phyloP scores from a whole-genome alignment of 2,113 vertebrate species.

The Corynorhinus townsendii region DNA sequence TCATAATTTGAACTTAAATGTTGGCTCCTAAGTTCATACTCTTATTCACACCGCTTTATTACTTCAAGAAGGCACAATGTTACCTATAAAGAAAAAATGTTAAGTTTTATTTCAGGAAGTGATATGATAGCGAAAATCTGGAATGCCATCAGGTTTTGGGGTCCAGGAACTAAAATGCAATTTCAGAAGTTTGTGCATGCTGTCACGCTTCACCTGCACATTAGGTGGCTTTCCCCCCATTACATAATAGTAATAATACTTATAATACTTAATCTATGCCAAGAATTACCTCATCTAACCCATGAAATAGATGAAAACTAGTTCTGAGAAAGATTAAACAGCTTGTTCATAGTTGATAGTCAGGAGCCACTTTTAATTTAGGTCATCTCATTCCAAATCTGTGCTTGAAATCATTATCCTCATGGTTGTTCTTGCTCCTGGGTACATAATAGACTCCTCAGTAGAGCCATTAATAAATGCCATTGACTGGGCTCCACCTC shows the following conservation, averaged over 20 bases:
- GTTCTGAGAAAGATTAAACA: neutral
- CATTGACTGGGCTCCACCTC: neutral
- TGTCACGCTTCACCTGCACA: neutral
- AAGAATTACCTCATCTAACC: neutral
- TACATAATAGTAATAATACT: neutral
- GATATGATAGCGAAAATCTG: neutral
- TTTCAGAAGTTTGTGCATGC: neutral
- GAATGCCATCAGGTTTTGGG: neutral
- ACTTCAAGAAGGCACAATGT: neutral
- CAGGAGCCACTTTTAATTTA: neutral
- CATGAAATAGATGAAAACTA: slow-evolving; percentile 2
- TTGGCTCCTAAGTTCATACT: neutral
- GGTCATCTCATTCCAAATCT: neutral
- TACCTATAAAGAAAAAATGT: neutral
- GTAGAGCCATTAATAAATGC: neutral
- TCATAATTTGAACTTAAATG: neutral
- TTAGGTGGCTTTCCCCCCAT: too few relatives aligned
- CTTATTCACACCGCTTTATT: neutral
- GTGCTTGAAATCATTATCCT: neutral
- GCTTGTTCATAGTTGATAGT: neutral
- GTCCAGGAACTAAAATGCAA: neutral
- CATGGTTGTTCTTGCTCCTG: neutral
- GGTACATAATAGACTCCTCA: neutral
- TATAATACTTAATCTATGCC: neutral
- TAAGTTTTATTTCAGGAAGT: neutral